Base-by-base conservation (phyloP, 2,888 invertebrate genomes). In the Aleiodes alternator region DNA sequence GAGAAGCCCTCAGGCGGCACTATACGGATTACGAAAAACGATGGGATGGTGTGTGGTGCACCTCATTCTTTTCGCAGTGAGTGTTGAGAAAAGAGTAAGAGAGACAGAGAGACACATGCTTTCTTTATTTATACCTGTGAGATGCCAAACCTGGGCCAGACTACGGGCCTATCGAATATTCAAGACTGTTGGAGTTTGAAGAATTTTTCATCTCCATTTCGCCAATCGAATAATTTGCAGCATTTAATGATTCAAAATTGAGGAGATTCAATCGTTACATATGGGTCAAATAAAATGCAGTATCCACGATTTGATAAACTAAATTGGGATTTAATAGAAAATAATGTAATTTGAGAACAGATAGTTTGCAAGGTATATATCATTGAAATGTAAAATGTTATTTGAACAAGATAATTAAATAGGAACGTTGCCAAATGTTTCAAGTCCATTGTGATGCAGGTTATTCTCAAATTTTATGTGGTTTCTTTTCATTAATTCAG, bases 1-100 rank as follows among this genome's bases (percentile, higher is more conserved):
- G 64, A 48, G 64, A 48, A 64, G 43, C 64, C 64, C 43, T 64
- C 64, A 64, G 64, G 64, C 64, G 64, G 64, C 48, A 64, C 64
- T 64, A 64, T 64, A 64, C 64, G 64, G 48, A 64, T 64, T 64
- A 64, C 64, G 64, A 23, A 23, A 64, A 61, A 64, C 56, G 43
- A 38, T 48, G 43, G 64, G 43, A 12, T 14, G 16, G 43, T 64
- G 64, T 56, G 64, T 48, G 64, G 64, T 64, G 29, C 64, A 64
- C 64, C 64, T 64, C 64, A 48, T 64, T 64, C 64, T n/a, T 34
- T 23, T 64, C 61, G 14, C 14, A 14, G 9, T 38, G 43, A 14
- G 64, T 64, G 43, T 48, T 48, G 64, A 64, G 64, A 48, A 48
- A 16, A 8, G 61, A 43, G 43, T 9, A 9, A 9, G 43, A 9